phyloP scores from a whole-genome alignment of 2,888 invertebrate species.

The Athalia rosae region DNA sequence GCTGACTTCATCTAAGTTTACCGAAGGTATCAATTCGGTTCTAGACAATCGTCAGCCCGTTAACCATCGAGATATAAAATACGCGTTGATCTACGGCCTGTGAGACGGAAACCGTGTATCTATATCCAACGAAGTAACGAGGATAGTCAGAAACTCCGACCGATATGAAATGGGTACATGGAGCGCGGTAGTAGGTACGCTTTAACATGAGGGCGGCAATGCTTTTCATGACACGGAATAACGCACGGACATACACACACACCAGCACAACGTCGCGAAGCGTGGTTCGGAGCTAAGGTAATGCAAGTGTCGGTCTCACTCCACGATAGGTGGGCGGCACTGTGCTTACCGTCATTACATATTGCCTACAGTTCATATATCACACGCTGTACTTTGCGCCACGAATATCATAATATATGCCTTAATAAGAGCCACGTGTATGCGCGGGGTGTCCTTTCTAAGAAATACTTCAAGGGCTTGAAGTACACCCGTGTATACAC shows the following conservation, averaged over 20 bases:
- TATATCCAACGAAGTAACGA: conserved; percentile 53
- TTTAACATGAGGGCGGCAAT: conserved; percentile 30
- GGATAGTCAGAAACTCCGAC: conserved; percentile 55
- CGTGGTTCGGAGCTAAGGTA: conserved; percentile 47
- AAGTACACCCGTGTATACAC: no score
- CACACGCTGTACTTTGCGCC: conserved; percentile 53
- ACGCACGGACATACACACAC: conserved; percentile 23
- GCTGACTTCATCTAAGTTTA: neutral
- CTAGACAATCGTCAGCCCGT: conserved; percentile 25
- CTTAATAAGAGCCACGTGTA: conserved; percentile 50
- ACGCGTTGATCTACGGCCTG: conserved; percentile 20
- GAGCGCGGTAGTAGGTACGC: conserved; percentile 32
- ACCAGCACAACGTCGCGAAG: conserved; percentile 25
- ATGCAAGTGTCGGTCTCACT: conserved; percentile 51
- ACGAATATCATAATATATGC: conserved; percentile 48
- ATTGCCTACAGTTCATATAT: conserved; percentile 62
- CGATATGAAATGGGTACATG: conserved; percentile 52
- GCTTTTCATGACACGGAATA: conserved; percentile 23
- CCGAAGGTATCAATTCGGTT: neutral
- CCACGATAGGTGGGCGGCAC: conserved; percentile 58
- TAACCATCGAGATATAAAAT: conserved; percentile 24
- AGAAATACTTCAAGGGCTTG: neutral
- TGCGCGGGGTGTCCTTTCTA: conserved; percentile 21
- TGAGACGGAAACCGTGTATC: conserved; percentile 17
- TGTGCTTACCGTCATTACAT: conserved; percentile 60